A percentile compares a stretch with the other conserved stretches of the same genome.
Evolutionary conservation across 2,113 vertebrate genomes (phyloP).

Genomic region (Bujurquina vittata): DNA sequence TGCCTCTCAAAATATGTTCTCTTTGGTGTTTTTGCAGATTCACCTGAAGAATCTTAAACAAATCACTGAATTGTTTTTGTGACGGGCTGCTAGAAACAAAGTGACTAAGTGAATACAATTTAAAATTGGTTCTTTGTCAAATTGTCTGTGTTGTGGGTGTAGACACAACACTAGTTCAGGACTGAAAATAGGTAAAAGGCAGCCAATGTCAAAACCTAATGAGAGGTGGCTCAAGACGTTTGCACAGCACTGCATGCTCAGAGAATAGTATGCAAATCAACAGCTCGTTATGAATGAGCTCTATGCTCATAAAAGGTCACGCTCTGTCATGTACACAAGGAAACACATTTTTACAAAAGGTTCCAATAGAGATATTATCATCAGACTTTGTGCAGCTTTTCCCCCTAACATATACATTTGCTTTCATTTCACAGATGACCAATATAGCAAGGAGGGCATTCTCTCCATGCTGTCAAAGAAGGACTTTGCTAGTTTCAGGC

Average conservation of each 20-base stretch:
- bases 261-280: neutral
- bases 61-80: neutral
- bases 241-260: neutral
- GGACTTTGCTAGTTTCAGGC: slow-evolving; percentile 76
- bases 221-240: neutral
- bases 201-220: neutral
- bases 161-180: neutral
- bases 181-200: neutral
- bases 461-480: slow-evolving; percentile 66
- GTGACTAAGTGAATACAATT: neutral
- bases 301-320: neutral
- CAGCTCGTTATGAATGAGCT: neutral
- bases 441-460: slow-evolving; percentile 31
- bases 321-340: neutral
- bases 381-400: neutral
- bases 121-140: too few species aligned
- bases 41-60: too few species aligned
- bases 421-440: slow-evolving; percentile 55
- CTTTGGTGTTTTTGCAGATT: neutral
- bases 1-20: neutral
- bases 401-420: neutral
- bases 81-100: neutral
- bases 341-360: neutral
- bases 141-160: too few species aligned
- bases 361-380: neutral